Evolutionary conservation across 2,113 vertebrate genomes (phyloP).

Genomic region (Brevimyrus niger): DNA sequence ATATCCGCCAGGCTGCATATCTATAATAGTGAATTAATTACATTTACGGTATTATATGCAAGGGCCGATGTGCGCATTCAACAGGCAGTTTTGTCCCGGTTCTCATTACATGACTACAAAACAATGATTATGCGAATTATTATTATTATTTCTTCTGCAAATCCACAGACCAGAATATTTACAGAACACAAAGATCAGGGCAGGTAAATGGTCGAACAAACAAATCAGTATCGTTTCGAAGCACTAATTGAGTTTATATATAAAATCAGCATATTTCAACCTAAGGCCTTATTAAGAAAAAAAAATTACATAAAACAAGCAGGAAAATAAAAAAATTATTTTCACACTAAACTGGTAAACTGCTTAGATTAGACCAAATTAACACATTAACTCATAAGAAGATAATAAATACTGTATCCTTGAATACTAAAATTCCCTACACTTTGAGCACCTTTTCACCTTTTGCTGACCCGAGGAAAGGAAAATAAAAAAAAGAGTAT

Average conservation of each 20-base stretch:
- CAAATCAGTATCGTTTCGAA: not conserved
- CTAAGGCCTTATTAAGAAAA: not conserved
- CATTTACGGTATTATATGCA: conserved; percentile 3
- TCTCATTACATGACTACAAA: not conserved
- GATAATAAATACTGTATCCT: not conserved
- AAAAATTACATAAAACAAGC: not conserved
- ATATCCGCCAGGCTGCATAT: not conserved
- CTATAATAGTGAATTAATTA: not conserved
- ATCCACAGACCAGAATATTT: not conserved
- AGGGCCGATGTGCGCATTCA: not conserved
- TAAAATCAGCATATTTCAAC: not conserved
- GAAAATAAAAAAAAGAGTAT: too few relatives aligned
- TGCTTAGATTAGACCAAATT: too few relatives aligned
- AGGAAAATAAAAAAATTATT: not conserved
- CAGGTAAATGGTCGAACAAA: not conserved
- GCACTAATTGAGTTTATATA: not conserved
- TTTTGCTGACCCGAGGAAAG: conserved; percentile 44
- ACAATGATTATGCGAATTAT: not conserved
- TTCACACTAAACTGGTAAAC: too few relatives aligned
- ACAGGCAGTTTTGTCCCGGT: not conserved
- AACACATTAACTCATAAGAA: not conserved
- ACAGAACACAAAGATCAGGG: not conserved
- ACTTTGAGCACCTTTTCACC: conserved; percentile 47
- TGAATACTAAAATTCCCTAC: not conserved
- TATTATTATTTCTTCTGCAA: not conserved